Conservation (phyloP, 2,113 vertebrate species). For the Syngnathoides biaculeatus region DNA sequence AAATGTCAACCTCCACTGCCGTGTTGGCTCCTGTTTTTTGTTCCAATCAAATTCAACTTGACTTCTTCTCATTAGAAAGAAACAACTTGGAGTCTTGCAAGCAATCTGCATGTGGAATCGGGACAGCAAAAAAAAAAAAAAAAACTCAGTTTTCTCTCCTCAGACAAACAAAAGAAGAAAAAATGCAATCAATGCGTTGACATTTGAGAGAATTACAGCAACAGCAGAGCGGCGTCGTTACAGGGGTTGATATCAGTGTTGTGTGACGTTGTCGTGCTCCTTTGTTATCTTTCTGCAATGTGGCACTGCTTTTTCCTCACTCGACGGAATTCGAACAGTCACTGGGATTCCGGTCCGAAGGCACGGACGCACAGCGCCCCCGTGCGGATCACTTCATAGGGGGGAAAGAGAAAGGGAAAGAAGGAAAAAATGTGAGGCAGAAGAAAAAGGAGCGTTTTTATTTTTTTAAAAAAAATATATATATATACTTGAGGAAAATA, state of each 20-base stretch:
- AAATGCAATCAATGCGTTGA: not conserved
- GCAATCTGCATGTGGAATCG: no score
- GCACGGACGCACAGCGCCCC: slow-evolving; percentile 70
- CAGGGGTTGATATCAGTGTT: not conserved
- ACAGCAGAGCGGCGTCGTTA: not conserved
- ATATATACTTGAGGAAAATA: not conserved
- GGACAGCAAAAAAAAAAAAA: not conserved
- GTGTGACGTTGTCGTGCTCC: not conserved
- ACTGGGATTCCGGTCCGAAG: not conserved
- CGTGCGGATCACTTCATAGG: slow-evolving; percentile 50
- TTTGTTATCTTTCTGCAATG: not conserved
- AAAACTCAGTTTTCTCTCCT: not conserved
- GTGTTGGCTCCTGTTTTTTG: slow-evolving; percentile 31
- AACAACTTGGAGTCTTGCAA: not conserved
- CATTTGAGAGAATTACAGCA: no score
- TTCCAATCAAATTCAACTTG: slow-evolving; percentile 13
- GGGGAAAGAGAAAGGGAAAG: not conserved
- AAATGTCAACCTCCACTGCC: slow-evolving; percentile 44
- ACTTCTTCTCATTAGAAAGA: not conserved
- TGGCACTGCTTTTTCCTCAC: slow-evolving; percentile 1
- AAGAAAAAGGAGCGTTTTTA: not conserved
- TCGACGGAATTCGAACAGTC: not conserved
- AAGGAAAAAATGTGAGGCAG: not conserved
- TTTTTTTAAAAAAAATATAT: not conserved
- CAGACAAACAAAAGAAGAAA: not conserved